These are phyloP conservation scores for Drosophila punjabiensis DNA, from an alignment of 1,140 invertebrate species.

Conservation along the genomic window DNA sequence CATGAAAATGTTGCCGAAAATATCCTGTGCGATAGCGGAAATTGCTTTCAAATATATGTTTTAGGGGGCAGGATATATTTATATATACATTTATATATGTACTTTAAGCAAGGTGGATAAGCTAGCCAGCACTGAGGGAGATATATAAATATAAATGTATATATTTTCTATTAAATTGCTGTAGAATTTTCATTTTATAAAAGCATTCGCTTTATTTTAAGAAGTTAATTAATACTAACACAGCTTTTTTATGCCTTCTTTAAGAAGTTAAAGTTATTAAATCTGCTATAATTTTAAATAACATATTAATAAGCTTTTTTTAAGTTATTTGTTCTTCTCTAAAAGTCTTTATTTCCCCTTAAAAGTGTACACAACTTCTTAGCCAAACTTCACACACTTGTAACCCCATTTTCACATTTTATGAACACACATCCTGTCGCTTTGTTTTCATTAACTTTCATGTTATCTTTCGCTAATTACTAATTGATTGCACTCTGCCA, in stretches of 20 bases:
- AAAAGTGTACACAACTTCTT: not conserved
- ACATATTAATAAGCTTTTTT: not conserved
- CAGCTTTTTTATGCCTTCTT: not conserved
- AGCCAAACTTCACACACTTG: not conserved
- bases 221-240: not conserved
- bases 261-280: not conserved
- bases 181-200: not conserved
- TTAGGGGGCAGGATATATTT: slow-evolving; percentile 8
- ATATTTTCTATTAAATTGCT: not conserved
- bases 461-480: slow-evolving; percentile 28
- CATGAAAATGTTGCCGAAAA: slow-evolving; percentile 40
- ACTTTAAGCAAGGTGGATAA: slow-evolving; percentile 26
- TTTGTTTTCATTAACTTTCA: slow-evolving; percentile 8
- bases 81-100: slow-evolving; percentile 9
- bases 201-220: not conserved
- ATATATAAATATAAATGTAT: not conserved
- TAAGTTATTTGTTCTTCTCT: not conserved
- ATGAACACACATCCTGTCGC: not conserved
- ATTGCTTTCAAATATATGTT: slow-evolving; percentile 36
- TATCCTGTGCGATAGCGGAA: slow-evolving; percentile 51
- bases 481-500: slow-evolving; percentile 27
- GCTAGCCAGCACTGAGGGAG: not conserved
- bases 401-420: not conserved
- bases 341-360: too few species aligned
- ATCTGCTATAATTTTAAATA: not conserved